A percentile compares a stretch with the other conserved stretches of the same genome.
phyloP scores from a whole-genome alignment of 2,113 vertebrate species.

The Lophotis ruficrista region DNA sequence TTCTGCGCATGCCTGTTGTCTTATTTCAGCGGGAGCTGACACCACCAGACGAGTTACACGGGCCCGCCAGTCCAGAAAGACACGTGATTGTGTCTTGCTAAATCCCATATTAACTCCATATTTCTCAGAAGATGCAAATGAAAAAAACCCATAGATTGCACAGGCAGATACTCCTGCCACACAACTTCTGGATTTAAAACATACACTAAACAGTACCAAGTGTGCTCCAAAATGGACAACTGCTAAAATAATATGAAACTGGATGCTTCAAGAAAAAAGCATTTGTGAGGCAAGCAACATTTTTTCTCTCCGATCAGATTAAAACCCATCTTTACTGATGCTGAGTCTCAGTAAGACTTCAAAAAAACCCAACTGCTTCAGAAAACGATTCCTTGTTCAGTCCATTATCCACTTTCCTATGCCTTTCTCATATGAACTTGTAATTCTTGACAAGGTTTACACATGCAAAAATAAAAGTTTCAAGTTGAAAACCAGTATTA shows the following conservation, averaged over 20 bases:
- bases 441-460: neutral
- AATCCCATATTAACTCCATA: neutral
- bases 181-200: neutral
- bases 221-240: neutral
- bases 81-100: neutral
- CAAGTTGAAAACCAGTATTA: neutral
- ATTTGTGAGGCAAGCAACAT: neutral
- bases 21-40: neutral
- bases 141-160: accelerated
- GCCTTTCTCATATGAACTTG: neutral
- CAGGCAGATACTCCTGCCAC: neutral
- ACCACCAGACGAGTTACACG: neutral
- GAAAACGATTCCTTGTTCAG: neutral
- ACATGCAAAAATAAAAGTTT: neutral
- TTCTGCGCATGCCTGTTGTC: neutral
- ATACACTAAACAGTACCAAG: neutral
- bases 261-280: neutral
- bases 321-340: neutral
- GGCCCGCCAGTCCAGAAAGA: neutral
- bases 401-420: neutral
- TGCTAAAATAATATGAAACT: neutral
- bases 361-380: neutral
- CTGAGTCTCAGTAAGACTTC: neutral
- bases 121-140: neutral
- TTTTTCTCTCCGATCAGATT: neutral